These are phyloP conservation scores for Phenacoccus solenopsis DNA, from an alignment of 1,140 invertebrate genomes.

Conservation along the genomic window DNA sequence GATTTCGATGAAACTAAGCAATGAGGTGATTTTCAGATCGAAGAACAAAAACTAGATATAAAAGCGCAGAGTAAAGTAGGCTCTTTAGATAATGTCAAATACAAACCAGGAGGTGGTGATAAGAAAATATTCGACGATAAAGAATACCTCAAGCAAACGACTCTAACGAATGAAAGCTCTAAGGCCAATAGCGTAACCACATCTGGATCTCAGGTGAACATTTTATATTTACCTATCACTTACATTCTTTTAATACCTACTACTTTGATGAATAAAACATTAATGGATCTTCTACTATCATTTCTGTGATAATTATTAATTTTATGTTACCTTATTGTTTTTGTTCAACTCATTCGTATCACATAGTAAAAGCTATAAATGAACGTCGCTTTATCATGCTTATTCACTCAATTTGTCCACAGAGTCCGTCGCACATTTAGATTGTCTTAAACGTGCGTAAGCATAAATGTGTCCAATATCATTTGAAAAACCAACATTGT, in stretches of 20 bases:
- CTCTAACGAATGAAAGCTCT: constrained; percentile 29
- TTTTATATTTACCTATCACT: no score
- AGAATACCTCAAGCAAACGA: constrained; percentile 75
- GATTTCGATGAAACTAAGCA: no score
- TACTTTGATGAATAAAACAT: no score
- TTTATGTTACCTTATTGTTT: background rate
- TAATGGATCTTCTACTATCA: no score
- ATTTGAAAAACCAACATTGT: background rate
- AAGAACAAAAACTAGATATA: constrained; percentile 71
- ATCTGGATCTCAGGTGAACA: constrained; percentile 20
- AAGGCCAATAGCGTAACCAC: constrained; percentile 21
- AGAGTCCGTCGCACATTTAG: background rate
- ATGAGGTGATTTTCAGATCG: constrained; percentile 60
- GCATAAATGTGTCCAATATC: background rate
- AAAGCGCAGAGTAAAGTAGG: constrained; percentile 79
- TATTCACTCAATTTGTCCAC: background rate
- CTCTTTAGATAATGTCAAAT: constrained; percentile 84
- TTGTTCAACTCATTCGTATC: background rate
- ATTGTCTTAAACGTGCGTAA: background rate
- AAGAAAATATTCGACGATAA: constrained; percentile 89
- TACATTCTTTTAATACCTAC: no score
- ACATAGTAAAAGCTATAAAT: no score
- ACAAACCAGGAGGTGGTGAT: constrained; percentile 85
- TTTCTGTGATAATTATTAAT: no score
- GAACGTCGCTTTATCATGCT: background rate